phyloP scores from a whole-genome alignment of 2,797 vertebrate genomes.

The Arrhamphus sclerolepis region DNA sequence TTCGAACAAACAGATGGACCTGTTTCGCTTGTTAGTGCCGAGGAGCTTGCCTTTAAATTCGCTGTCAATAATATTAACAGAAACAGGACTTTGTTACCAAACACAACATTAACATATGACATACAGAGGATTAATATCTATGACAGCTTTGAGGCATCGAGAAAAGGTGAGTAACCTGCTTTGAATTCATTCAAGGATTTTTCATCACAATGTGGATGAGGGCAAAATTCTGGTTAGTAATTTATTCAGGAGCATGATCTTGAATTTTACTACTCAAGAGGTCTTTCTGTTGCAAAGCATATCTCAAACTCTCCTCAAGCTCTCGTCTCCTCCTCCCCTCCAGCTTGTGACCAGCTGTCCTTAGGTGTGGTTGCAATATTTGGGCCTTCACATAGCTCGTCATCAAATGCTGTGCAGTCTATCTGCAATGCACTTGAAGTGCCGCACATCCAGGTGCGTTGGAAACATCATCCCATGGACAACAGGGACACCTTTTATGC shows the following conservation, averaged over 20 bases:
- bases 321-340: constrained; percentile 41
- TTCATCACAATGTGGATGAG: constrained; percentile 8
- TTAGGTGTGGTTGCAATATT: constrained; percentile 98
- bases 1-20: constrained; percentile 96
- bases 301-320: constrained; percentile 11
- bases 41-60: constrained; percentile 98
- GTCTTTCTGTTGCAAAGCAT: background rate
- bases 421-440: constrained; percentile 98
- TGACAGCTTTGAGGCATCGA: constrained; percentile 98
- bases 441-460: constrained; percentile 97
- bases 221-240: too few relatives aligned
- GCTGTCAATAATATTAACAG: constrained; percentile 99
- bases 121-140: constrained; percentile 99
- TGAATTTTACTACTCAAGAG: background rate
- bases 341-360: constrained; percentile 97
- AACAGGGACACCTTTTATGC: constrained; percentile 98
- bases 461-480: constrained; percentile 98
- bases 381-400: constrained; percentile 96
- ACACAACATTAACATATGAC: constrained; percentile 97
- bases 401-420: constrained; percentile 96
- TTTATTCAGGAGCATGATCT: too few relatives aligned
- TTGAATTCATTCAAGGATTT: constrained; percentile 18
- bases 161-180: constrained; percentile 89
- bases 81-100: constrained; percentile 96
- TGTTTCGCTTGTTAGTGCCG: constrained; percentile 90